Percentiles rank a stretch among this genome's conserved stretches.
phyloP scores from a whole-genome alignment of 2,113 vertebrate species.

The Tachysurus fulvidraco region DNA sequence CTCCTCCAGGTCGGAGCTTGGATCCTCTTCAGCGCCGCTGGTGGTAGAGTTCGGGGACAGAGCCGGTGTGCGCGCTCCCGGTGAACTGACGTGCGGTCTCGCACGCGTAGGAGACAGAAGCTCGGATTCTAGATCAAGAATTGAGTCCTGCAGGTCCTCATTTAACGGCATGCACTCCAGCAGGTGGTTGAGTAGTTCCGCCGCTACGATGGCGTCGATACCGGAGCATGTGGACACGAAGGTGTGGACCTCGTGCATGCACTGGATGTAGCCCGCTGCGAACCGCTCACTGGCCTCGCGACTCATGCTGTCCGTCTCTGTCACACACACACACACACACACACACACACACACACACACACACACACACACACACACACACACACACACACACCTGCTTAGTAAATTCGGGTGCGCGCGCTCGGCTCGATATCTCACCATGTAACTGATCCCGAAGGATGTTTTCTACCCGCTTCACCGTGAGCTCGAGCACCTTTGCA shows the following conservation, averaged over 20 bases:
- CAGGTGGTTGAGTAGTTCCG: conserved; percentile 91
- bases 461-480: conserved; percentile 86
- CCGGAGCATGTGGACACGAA: conserved; percentile 92
- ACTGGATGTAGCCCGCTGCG: conserved; percentile 95
- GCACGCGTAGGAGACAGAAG: conserved; percentile 37
- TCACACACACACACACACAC: conserved; percentile 8
- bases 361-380: conserved; percentile 5
- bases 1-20: conserved; percentile 83
- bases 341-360: conserved; percentile 8
- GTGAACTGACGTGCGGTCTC: conserved; percentile 53
- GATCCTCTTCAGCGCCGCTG: conserved; percentile 72
- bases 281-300: conserved; percentile 89
- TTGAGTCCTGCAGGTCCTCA: conserved; percentile 81
- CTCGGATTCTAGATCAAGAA: conserved; percentile 78
- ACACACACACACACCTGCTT: too few species aligned
- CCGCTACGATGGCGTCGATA: conserved; percentile 84
- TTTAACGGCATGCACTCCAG: conserved; percentile 93
- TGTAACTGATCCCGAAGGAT: conserved; percentile 76
- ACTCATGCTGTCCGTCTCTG: conserved; percentile 80
- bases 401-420: background rate
- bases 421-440: conserved; percentile 69
- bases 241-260: conserved; percentile 97
- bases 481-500: conserved; percentile 91
- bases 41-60: conserved; percentile 67
- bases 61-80: conserved; percentile 45